Evolutionary conservation across 2,797 vertebrate species (phyloP).

Genomic region (Peromyscus aztecus): DNA sequence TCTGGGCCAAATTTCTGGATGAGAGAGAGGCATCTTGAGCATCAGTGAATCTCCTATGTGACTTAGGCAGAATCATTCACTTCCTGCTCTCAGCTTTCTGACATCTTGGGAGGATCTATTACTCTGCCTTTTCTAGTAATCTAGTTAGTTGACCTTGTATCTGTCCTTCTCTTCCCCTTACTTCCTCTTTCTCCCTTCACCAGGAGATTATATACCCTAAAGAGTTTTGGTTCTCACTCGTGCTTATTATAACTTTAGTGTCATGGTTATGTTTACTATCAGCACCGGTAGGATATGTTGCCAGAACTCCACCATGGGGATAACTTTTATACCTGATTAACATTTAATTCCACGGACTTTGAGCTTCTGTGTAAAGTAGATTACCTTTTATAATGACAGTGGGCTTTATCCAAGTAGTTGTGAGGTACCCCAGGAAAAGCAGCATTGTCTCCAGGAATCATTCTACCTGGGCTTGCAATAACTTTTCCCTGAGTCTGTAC

Average conservation of each 20-base stretch:
- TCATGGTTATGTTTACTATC: neutral
- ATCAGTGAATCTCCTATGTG: neutral
- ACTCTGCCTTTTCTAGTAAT: slow-evolving; percentile 23
- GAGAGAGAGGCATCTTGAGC: slow-evolving; percentile 19
- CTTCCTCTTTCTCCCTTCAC: neutral
- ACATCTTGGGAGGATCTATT: slow-evolving; percentile 6
- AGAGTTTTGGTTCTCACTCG: neutral
- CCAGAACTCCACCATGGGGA: neutral
- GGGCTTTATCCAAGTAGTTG: neutral
- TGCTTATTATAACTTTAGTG: neutral
- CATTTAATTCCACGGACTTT: slow-evolving; percentile 32
- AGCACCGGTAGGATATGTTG: neutral
- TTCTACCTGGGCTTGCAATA: neutral
- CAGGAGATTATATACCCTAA: neutral
- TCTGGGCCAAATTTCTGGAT: slow-evolving; percentile 66
- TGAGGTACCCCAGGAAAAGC: neutral
- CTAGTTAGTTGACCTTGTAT: slow-evolving; percentile 13
- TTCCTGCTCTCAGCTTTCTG: slow-evolving; percentile 55
- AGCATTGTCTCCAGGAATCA: neutral
- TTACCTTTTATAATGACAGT: neutral
- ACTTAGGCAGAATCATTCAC: slow-evolving; percentile 58
- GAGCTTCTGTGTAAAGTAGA: neutral
- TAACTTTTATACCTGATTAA: neutral
- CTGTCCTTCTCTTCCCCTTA: neutral
- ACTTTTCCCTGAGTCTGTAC: neutral